Conservation (phyloP, 1,140 invertebrate species). For the Brachionus koreanus region DNA sequence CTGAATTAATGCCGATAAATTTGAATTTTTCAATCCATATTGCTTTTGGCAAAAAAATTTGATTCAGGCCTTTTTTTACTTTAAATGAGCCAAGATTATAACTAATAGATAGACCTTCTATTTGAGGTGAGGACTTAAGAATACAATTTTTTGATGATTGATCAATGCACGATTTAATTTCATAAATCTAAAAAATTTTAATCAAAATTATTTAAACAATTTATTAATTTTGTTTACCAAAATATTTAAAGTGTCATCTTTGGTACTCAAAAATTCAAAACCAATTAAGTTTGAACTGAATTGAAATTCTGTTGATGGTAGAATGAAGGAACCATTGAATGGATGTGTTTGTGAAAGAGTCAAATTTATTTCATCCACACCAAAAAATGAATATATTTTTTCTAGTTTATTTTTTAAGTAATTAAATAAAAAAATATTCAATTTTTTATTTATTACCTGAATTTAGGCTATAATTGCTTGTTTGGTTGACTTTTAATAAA, state of each 20-base stretch:
- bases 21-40: not conserved
- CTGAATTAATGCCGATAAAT: too few relatives aligned
- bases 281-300: not conserved
- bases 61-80: not conserved
- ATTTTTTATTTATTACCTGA: not conserved
- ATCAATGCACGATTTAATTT: not conserved
- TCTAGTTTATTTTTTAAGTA: not conserved
- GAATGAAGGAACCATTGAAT: too few relatives aligned
- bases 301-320: constrained; percentile 8
- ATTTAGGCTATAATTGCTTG: not conserved
- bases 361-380: not conserved
- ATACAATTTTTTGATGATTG: not conserved
- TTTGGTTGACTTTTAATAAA: not conserved
- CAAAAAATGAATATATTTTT: not conserved
- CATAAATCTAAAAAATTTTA: not conserved
- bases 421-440: not conserved
- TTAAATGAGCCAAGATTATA: not conserved
- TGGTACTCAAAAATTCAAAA: not conserved
- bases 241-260: not conserved
- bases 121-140: not conserved
- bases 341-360: not conserved
- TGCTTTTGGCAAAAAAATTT: not conserved
- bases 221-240: not conserved
- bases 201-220: not conserved
- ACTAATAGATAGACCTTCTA: not conserved